These are phyloP conservation scores for Bombus turneri DNA, from an alignment of 1,140 invertebrate species.

Conservation along the genomic window DNA sequence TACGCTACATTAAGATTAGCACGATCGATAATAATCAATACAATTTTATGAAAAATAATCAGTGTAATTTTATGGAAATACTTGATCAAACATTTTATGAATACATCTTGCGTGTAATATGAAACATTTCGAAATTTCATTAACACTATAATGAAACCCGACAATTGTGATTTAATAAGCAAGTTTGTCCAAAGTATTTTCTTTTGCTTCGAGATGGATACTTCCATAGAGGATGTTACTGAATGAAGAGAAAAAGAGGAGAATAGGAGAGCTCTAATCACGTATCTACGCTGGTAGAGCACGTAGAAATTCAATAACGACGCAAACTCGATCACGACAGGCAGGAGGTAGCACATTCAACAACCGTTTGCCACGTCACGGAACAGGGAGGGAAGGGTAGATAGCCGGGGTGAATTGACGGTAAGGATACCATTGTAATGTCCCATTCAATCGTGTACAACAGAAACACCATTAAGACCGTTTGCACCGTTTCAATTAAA, in stretches of 20 bases:
- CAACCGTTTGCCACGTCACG: slow-evolving; percentile 59
- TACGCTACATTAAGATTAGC: not conserved
- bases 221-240: slow-evolving; percentile 16
- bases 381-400: slow-evolving; percentile 10
- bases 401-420: slow-evolving; percentile 49
- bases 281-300: slow-evolving; percentile 47
- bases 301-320: slow-evolving; percentile 69
- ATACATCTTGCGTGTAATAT: no score
- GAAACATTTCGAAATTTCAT: no score
- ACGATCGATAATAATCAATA: no score
- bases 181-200: not conserved
- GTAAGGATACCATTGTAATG: slow-evolving; percentile 66
- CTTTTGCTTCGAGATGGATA: slow-evolving; percentile 3
- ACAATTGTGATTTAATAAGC: not conserved
- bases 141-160: no score
- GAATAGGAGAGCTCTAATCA: slow-evolving; percentile 56
- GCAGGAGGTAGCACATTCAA: slow-evolving; percentile 60
- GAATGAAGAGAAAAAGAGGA: not conserved
- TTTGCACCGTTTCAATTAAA: slow-evolving; percentile 66
- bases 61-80: no score
- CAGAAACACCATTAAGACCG: slow-evolving; percentile 67
- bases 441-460: slow-evolving; percentile 63
- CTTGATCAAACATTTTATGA: no score
- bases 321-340: slow-evolving; percentile 58
- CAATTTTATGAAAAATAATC: no score